These are phyloP conservation scores for Drosophila truncata DNA, from an alignment of 1,140 invertebrate species.

Conservation along the genomic window DNA sequence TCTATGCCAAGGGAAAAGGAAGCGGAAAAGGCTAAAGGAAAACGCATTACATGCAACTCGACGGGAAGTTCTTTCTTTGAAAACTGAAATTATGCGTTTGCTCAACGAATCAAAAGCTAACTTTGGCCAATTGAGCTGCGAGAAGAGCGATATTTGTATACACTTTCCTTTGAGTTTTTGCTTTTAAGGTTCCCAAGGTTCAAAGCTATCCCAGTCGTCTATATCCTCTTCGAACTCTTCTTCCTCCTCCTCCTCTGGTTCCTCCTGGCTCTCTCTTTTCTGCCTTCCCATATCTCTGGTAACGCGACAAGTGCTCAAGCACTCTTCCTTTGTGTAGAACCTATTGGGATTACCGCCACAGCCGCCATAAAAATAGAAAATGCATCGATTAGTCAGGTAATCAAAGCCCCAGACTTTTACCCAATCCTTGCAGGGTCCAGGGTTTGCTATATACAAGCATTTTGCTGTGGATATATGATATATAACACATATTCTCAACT, in stretches of 20 bases:
- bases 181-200: conserved; percentile 32
- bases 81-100: conserved; percentile 68
- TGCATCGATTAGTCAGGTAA: conserved; percentile 62
- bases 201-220: conserved; percentile 39
- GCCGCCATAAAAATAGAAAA: conserved; percentile 59
- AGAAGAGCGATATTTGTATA: neutral
- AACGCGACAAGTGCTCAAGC: conserved; percentile 45
- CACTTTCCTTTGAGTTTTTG: neutral
- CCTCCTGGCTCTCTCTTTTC: conserved; percentile 1
- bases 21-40: conserved; percentile 45
- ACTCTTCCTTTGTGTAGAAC: conserved; percentile 48
- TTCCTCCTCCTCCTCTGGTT: conserved; percentile 17
- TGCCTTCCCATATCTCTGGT: neutral
- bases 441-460: conserved; percentile 53
- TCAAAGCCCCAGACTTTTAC: conserved; percentile 61
- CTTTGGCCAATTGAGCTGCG: neutral
- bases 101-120: conserved; percentile 37
- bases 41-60: conserved; percentile 65
- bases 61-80: conserved; percentile 54
- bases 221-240: conserved; percentile 47
- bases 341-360: conserved; percentile 69
- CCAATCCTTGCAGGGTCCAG: conserved; percentile 40
- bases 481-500: too few relatives aligned
- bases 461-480: conserved; percentile 11
- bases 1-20: conserved; percentile 3